Base-by-base conservation (phyloP, 2,888 invertebrate genomes). In the Bruchidius siliquastri region DNA sequence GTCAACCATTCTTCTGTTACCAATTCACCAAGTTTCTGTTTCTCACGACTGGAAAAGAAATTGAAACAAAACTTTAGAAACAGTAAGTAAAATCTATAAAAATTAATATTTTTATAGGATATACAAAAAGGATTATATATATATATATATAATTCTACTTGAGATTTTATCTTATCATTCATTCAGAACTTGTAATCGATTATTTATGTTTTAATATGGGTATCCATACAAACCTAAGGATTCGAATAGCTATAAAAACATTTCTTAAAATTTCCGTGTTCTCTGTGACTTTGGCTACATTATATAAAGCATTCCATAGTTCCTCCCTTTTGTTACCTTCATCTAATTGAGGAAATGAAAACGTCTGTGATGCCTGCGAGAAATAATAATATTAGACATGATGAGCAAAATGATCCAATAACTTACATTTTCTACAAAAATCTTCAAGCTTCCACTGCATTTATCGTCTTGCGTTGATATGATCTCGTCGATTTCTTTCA, bases 1-100 rank as follows among this genome's bases (percentile, higher is more conserved):
- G 89, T 88, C 70, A 96, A 87, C 88, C 92, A 91, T 79, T 92
- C 91, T 75, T 90, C 89, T 79, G 90, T 91, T 20, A 95, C 88
- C 73, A 94, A 85, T 79, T 90, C 89, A 78, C 93, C 91, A 71
- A 96, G 87, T 74, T 91, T 90, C 21, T 88, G 88, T 87, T 94
- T 94, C 80, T 96, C 96, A 21, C 96, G 92, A 80, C 96, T 95
- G 80, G 84, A 89, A 32, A 72, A 21, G n/a, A 26, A 22, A 49
- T 32, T 32, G 67, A 21, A 30, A 30, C 20, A 26, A n/a, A 21
- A 67, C 32, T 32, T 26, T 20, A 49, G 22, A 67, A 2, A 72
- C 30, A 30, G 20, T 26, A 72, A 21, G 18, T 32, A 18, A 22
- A 67, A 26, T n/a, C n/a, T n/a, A n/a, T n/a, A n/a, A n/a, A n/a